Conservation (phyloP, 2,797 vertebrate species). For the Sarcoramphus papa region DNA sequence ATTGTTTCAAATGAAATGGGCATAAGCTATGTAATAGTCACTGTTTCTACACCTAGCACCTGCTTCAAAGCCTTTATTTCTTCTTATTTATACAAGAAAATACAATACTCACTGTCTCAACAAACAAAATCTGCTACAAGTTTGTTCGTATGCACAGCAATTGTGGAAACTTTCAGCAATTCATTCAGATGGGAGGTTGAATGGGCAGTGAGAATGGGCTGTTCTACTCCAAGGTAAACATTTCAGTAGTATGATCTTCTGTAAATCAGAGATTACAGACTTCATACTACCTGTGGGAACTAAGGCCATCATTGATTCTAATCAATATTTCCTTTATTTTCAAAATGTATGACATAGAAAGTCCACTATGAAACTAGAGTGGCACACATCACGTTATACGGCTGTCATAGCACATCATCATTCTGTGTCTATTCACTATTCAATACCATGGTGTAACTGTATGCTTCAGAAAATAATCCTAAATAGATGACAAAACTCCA, state of each 20-base stretch:
- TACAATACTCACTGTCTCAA: background rate
- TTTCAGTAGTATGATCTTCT: background rate
- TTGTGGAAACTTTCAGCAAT: background rate
- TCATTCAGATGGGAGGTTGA: background rate
- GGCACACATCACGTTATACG: background rate
- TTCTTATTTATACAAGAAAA: background rate
- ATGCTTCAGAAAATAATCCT: background rate
- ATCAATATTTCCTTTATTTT: background rate
- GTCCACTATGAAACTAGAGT: background rate
- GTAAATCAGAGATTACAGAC: background rate
- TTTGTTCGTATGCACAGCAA: background rate
- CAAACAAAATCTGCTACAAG: background rate
- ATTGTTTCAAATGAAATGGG: background rate
- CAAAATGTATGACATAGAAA: background rate
- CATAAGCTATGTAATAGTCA: background rate
- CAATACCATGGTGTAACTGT: background rate
- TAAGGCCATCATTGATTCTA: background rate
- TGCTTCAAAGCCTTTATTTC: background rate
- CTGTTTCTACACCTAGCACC: background rate
- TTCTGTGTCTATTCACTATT: background rate
- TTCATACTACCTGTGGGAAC: background rate
- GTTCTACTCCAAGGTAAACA: background rate
- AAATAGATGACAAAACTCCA: background rate
- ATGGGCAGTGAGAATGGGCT: background rate
- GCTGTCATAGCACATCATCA: background rate